Evolutionary conservation across 2,113 vertebrate genomes (phyloP).

Genomic region (Geothlypis trichas): DNA sequence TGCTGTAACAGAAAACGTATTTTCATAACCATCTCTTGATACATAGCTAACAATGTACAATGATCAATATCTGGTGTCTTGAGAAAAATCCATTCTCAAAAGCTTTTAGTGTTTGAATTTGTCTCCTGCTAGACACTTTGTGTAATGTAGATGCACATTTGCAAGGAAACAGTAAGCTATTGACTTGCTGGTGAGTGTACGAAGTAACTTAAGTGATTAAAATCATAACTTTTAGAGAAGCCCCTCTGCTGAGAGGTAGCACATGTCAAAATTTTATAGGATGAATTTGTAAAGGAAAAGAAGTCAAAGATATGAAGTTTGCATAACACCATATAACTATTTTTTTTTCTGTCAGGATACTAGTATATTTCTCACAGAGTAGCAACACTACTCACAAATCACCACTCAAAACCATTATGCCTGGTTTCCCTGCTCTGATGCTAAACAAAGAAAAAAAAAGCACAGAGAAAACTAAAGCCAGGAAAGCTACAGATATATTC

Average conservation of each 20-base stretch:
- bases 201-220: neutral
- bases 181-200: neutral
- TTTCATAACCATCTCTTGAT: neutral
- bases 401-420: neutral
- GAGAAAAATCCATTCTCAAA: neutral
- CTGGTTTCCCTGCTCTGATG: neutral
- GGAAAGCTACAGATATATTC: neutral
- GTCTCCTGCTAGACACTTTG: neutral
- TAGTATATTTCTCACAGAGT: neutral
- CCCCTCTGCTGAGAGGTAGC: neutral
- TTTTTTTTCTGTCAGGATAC: neutral
- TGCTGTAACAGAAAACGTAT: neutral
- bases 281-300: neutral
- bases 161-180: neutral
- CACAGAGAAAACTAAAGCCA: neutral
- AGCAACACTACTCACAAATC: neutral
- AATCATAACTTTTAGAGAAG: neutral
- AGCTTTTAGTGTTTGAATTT: neutral
- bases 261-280: neutral
- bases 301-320: neutral
- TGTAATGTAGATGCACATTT: neutral
- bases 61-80: neutral
- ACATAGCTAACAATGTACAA: neutral
- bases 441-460: neutral
- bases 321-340: neutral